Evolutionary conservation across 2,888 invertebrate genomes (phyloP).

Genomic region (Melikaiella ostensackeni): DNA sequence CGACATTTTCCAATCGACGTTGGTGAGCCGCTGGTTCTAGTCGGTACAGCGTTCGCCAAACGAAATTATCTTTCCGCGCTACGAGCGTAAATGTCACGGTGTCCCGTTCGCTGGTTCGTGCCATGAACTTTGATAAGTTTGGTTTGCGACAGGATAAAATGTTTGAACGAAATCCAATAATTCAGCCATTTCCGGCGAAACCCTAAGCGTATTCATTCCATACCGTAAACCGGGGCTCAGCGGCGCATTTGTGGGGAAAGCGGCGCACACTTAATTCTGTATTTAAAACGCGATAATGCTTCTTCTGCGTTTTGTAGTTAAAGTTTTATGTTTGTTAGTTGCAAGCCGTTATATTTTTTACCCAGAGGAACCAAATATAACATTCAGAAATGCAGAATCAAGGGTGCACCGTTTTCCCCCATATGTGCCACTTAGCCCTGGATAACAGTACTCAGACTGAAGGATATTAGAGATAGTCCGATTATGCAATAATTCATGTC

Average conservation of each 20-base stretch:
- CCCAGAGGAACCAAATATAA: too few relatives aligned
- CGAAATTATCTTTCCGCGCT: constrained; percentile 57
- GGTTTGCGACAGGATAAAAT: constrained; percentile 50
- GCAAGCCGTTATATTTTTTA: too few relatives aligned
- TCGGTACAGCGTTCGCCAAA: constrained; percentile 45
- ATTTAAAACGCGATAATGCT: too few relatives aligned
- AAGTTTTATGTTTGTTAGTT: too few relatives aligned
- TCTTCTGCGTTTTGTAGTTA: too few relatives aligned
- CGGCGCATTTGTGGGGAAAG: too few relatives aligned
- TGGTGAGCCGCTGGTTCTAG: constrained; percentile 30
- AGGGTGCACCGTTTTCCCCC: too few relatives aligned
- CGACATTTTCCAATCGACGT: constrained; percentile 37
- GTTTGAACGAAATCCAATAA: constrained; percentile 65
- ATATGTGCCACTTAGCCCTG: too few relatives aligned
- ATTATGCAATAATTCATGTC: constrained; percentile 48
- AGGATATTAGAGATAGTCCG: constrained; percentile 33
- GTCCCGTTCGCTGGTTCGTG: constrained; percentile 53
- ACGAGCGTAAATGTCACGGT: constrained; percentile 50
- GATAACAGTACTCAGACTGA: constrained; percentile 39
- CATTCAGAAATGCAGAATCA: too few relatives aligned
- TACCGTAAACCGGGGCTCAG: too few relatives aligned
- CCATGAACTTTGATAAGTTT: constrained; percentile 61
- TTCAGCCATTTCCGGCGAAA: constrained; percentile 57
- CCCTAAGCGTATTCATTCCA: constrained; percentile 44
- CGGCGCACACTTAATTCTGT: too few relatives aligned